phyloP scores from a whole-genome alignment of 92 coral and sea anemone genomes.

The Chrysogorgia sp. region DNA sequence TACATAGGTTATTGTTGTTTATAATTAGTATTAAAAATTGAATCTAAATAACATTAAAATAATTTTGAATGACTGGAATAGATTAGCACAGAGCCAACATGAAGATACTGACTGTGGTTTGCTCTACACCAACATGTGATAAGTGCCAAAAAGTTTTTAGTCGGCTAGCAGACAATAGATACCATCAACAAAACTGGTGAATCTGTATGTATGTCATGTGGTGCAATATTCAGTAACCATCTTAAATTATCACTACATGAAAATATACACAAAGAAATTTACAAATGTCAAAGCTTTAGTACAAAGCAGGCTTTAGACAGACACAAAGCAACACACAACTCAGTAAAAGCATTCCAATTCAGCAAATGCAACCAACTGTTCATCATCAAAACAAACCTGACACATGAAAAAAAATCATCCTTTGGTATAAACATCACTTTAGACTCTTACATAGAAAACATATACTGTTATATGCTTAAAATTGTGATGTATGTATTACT shows the following conservation, averaged over 20 bases:
- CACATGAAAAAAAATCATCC: no score
- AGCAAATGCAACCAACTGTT: no score
- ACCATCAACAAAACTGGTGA: constrained; percentile 28
- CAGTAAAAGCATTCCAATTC: no score
- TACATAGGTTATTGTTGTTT: neutral
- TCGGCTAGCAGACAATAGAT: constrained; percentile 27
- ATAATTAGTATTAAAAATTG: neutral
- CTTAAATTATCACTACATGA: constrained; percentile 4
- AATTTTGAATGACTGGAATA: constrained; percentile 19
- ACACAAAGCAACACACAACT: no score
- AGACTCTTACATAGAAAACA: no score
- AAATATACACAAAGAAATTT: no score
- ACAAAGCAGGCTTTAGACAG: no score
- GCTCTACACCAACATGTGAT: constrained; percentile 22
- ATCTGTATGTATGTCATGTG: constrained; percentile 4
- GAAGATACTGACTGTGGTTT: constrained; percentile 36
- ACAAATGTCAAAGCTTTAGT: no score
- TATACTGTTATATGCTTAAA: no score
- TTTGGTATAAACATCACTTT: no score
- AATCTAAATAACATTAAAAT: neutral
- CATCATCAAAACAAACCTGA: no score
- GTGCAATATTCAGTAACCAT: neutral
- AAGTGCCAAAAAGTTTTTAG: constrained; percentile 27
- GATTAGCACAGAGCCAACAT: constrained; percentile 27
- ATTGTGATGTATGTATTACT: no score